phyloP scores from a whole-genome alignment of 2,797 vertebrate species.

The Alfaro cultratus region DNA sequence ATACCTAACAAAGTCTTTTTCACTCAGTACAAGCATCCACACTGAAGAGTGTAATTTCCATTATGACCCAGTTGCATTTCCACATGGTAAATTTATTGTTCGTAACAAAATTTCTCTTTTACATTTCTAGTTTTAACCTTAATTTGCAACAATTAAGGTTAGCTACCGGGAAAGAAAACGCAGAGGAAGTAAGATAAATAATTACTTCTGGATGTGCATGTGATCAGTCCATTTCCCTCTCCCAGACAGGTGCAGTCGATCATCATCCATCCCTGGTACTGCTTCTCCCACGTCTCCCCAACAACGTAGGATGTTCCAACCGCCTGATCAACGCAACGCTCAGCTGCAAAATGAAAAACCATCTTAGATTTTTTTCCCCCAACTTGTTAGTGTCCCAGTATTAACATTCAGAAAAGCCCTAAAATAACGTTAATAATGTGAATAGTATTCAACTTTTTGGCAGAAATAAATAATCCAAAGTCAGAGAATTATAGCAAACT shows the following conservation, averaged over 20 bases:
- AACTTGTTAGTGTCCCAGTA: background rate
- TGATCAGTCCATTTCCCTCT: constrained; percentile 94
- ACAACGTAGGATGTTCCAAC: constrained; percentile 89
- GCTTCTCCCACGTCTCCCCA: constrained; percentile 96
- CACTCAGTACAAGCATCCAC: background rate
- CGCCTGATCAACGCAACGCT: constrained; percentile 92
- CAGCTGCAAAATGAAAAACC: constrained; percentile 78
- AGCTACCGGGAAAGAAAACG: background rate
- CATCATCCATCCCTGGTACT: constrained; percentile 98
- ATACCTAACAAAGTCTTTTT: background rate
- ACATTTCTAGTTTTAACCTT: background rate
- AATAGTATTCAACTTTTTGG: background rate
- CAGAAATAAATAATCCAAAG: background rate
- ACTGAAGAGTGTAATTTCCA: background rate
- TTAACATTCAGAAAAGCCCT: background rate
- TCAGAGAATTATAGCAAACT: background rate
- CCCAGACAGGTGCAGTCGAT: constrained; percentile 97
- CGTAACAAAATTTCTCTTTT: background rate
- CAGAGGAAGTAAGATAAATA: background rate
- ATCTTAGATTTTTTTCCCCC: background rate
- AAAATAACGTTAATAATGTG: background rate
- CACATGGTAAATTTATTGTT: background rate
- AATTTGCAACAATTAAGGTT: background rate
- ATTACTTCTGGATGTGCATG: constrained; percentile 94
- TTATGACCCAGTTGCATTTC: background rate